Conservation (phyloP, 2,888 invertebrate genomes). For the Pheosia gnoma region DNA sequence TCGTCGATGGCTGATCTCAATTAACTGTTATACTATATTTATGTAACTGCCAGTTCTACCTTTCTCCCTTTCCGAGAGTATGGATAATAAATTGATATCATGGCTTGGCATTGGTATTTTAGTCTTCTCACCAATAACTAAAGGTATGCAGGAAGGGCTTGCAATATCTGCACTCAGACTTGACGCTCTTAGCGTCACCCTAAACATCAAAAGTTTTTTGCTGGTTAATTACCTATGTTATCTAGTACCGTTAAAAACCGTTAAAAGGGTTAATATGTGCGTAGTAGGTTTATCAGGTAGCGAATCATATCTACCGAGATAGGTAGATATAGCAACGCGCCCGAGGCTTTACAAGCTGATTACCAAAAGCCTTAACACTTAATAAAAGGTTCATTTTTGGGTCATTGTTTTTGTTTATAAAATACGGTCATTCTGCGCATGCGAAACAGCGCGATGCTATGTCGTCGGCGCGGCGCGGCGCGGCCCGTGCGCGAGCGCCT, state of each 20-base stretch:
- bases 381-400: constrained; percentile 26
- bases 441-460: constrained; percentile 65
- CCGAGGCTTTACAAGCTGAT: not conserved
- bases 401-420: constrained; percentile 55
- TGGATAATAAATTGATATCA: not conserved
- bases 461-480: constrained; percentile 57
- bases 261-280: too few relatives aligned
- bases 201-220: too few relatives aligned
- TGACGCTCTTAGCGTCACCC: too few relatives aligned
- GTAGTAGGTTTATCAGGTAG: too few relatives aligned
- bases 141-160: too few relatives aligned
- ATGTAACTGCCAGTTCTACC: constrained; percentile 1
- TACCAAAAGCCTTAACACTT: constrained; percentile 1
- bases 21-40: constrained; percentile 3
- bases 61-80: not conserved
- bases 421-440: constrained; percentile 65
- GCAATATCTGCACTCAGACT: too few relatives aligned
- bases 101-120: not conserved
- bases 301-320: not conserved
- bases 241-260: too few relatives aligned
- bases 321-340: not conserved
- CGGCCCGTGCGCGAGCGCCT: constrained; percentile 73
- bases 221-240: too few relatives aligned
- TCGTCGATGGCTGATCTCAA: constrained; percentile 8
- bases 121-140: not conserved